Evolutionary conservation across 2,888 invertebrate species (phyloP).

Genomic region (Stenodera caucasica): DNA sequence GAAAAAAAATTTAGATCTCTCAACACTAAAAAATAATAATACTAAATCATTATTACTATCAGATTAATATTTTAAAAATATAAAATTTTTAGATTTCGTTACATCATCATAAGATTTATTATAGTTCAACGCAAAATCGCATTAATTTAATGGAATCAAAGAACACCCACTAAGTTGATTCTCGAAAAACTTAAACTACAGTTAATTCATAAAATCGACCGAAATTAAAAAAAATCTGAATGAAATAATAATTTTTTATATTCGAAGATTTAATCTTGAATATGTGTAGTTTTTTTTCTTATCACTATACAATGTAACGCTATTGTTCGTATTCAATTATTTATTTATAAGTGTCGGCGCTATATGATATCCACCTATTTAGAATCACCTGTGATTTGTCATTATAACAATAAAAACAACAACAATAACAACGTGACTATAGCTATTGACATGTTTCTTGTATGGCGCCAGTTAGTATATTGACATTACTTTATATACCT

Average conservation of each 20-base stretch:
- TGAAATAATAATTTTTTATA: too few species aligned
- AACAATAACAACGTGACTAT: constrained; percentile 4
- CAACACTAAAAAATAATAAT: not conserved
- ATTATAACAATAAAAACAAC: not conserved
- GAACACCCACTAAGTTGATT: not conserved
- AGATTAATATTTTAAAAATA: not conserved
- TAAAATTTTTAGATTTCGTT: not conserved
- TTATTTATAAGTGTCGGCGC: not conserved
- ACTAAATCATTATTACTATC: constrained; percentile 4
- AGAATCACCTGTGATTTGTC: not conserved
- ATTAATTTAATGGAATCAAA: not conserved
- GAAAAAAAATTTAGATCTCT: not conserved
- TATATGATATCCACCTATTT: not conserved
- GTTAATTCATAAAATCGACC: too few species aligned
- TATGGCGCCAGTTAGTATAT: constrained; percentile 4
- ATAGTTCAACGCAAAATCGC: too few species aligned
- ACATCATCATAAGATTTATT: constrained; percentile 1
- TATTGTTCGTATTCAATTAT: not conserved
- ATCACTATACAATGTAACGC: too few species aligned
- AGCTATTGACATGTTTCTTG: not conserved
- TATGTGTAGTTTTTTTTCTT: too few species aligned
- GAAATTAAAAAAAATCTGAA: too few species aligned
- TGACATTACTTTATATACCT: constrained; percentile 5
- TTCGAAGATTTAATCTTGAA: too few species aligned
- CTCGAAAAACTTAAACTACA: too few species aligned